A percentile compares a stretch with the other conserved stretches of the same genome.
These are phyloP conservation scores for Chloroclysta siterata DNA, from an alignment of 2,888 invertebrate species.

Conservation along the genomic window DNA sequence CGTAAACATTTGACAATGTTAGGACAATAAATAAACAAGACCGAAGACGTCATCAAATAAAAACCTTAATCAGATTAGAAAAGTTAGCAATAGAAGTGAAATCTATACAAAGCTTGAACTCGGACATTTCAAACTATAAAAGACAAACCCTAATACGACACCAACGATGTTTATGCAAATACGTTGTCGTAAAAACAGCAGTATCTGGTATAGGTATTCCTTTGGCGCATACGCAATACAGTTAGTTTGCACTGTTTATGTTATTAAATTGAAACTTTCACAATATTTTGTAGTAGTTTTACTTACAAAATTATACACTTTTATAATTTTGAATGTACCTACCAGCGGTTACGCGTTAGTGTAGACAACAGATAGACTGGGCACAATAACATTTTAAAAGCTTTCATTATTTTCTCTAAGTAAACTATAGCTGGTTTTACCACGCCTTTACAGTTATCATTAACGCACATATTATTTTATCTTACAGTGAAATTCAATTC, in stretches of 20 bases:
- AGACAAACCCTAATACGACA: constrained; percentile 34
- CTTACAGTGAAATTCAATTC: constrained; percentile 31
- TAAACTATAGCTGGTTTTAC: background rate
- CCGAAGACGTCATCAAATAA: background rate
- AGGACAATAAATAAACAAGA: background rate
- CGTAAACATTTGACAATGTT: no score
- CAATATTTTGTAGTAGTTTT: background rate
- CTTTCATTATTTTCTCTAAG: background rate
- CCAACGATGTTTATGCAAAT: constrained; percentile 45
- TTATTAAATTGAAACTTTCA: constrained; percentile 44
- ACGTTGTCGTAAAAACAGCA: constrained; percentile 36
- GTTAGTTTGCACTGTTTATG: constrained; percentile 39
- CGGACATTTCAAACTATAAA: constrained; percentile 6
- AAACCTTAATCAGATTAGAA: background rate
- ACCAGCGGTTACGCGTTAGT: no score
- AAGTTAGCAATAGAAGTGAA: background rate
- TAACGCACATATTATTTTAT: constrained; percentile 18
- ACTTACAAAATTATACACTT: no score
- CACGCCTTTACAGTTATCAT: constrained; percentile 1
- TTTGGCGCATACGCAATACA: constrained; percentile 26
- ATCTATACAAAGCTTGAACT: background rate
- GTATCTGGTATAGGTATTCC: constrained; percentile 42
- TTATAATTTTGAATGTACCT: no score
- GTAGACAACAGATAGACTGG: no score
- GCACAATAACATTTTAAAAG: background rate